These are phyloP conservation scores for Mycalesis mineus DNA, from an alignment of 2,888 invertebrate species.

Conservation along the genomic window DNA sequence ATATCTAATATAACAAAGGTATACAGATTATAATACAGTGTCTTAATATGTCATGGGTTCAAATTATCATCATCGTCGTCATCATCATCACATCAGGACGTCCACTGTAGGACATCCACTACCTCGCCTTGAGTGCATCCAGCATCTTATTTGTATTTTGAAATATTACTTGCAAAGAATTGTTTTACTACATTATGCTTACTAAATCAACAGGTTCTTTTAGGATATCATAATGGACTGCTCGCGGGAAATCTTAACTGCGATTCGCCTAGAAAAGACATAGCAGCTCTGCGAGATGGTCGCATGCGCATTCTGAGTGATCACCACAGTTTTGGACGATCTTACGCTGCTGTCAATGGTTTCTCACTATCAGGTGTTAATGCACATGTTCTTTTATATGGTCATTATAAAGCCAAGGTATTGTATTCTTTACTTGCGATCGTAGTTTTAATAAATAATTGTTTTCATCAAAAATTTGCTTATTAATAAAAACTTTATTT, in stretches of 20 bases:
- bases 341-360: conserved; percentile 53
- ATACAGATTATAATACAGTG: no score
- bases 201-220: conserved; percentile 53
- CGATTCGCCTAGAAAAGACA: conserved; percentile 72
- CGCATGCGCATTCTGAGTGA: conserved; percentile 78
- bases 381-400: conserved; percentile 51
- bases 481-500: no score
- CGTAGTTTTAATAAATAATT: no score
- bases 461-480: no score
- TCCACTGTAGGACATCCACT: no score
- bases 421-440: not conserved
- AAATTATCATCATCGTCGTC: no score
- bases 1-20: conserved; percentile 80
- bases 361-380: conserved; percentile 56
- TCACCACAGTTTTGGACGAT: conserved; percentile 75
- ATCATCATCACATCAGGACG: no score
- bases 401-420: conserved; percentile 56
- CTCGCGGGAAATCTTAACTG: conserved; percentile 87
- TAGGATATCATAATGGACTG: conserved; percentile 73
- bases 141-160: no score
- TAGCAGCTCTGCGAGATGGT: conserved; percentile 72
- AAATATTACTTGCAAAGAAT: no score
- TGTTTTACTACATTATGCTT: no score
- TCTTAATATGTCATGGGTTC: no score
- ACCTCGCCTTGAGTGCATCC: no score